Percentiles rank a stretch among this genome's conserved stretches.
Conservation (phyloP, 2,888 invertebrate species). For the Lacanobia wlatinum region DNA sequence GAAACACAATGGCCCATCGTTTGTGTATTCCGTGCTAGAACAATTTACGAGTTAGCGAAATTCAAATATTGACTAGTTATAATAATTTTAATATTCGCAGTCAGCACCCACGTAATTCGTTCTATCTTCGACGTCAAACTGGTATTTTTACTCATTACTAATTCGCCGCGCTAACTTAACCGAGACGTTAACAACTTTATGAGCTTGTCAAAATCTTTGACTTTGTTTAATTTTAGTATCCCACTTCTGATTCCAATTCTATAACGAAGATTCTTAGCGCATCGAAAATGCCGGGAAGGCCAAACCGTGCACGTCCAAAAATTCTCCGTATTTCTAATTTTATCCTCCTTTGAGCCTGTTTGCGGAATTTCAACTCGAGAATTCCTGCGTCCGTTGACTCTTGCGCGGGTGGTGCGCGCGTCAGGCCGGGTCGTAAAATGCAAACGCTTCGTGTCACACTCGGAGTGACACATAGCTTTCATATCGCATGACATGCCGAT, state of each 20-base stretch:
- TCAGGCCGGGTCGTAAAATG: constrained; percentile 64
- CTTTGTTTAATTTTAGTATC: background rate
- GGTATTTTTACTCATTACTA: constrained; percentile 66
- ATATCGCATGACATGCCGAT: constrained; percentile 65
- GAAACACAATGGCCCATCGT: constrained; percentile 37
- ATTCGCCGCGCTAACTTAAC: constrained; percentile 69
- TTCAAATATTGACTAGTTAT: constrained; percentile 41
- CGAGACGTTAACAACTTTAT: constrained; percentile 57
- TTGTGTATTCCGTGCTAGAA: constrained; percentile 42
- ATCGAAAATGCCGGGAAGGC: constrained; percentile 49
- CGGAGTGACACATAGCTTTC: constrained; percentile 74
- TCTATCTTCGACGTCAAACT: constrained; percentile 36
- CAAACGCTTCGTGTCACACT: constrained; percentile 66
- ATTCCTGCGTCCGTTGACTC: constrained; percentile 67
- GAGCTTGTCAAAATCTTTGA: constrained; percentile 8
- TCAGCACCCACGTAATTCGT: constrained; percentile 35
- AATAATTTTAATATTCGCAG: constrained; percentile 33
- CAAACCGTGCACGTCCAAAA: constrained; percentile 55
- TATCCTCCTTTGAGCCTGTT: constrained; percentile 69
- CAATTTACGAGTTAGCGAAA: constrained; percentile 37
- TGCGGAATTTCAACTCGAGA: constrained; percentile 66
- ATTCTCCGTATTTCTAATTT: constrained; percentile 70
- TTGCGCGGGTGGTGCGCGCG: constrained; percentile 65
- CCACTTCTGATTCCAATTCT: constrained; percentile 11
- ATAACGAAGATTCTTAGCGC: constrained; percentile 19